Base-by-base conservation (phyloP, 2,888 invertebrate genomes). In the Mythimna lalbum region DNA sequence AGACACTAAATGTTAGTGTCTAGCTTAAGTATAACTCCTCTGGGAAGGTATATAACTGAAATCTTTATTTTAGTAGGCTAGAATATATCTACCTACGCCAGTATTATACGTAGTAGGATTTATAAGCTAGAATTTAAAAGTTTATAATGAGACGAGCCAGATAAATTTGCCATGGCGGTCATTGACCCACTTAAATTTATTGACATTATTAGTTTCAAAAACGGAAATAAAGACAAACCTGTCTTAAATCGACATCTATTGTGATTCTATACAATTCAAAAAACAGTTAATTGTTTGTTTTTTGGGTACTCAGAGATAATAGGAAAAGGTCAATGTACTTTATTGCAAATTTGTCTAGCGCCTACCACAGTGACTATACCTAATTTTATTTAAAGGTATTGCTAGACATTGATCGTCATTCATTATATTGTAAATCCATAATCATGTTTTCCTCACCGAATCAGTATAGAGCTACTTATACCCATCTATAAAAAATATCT, bases 1-100 rank as follows among this genome's bases (percentile, higher is more conserved):
- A 69, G 90, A 92, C 80, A 83, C 86, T 82, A 91, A 90, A 87
- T 84, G 84, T 76, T 89, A 88, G 76, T 76, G 75, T 82, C 82
- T 74, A 66, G 21, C 71, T 78, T 82, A 74, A 62, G 64, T 83
- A 71, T 71, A 80, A 84, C 84, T 85, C 81, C 79, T 86, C 75
- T 53, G 86, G 81, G 84, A 88, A 89, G 87, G 87, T 90, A 89
- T 49, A 60, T 56, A 74, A 75, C 52, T 10, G 33, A 21, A 60
- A 43, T 4, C 9, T 52, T 49, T 63, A 39, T 67, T 23, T 49
- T 65, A 68, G 33, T 50, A 77, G 10, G 78, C 81, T 77, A 81
- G 53, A 69, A 4, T 31, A 68, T 47, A 6, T 27, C 14, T 27
- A 43, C 9, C n/a, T 67, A 21, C 1, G 17, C 27, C 5, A 56